Percentiles rank a stretch among this genome's conserved stretches.
phyloP scores from a whole-genome alignment of 2,888 invertebrate species.

The Temnothorax ravouxi region DNA sequence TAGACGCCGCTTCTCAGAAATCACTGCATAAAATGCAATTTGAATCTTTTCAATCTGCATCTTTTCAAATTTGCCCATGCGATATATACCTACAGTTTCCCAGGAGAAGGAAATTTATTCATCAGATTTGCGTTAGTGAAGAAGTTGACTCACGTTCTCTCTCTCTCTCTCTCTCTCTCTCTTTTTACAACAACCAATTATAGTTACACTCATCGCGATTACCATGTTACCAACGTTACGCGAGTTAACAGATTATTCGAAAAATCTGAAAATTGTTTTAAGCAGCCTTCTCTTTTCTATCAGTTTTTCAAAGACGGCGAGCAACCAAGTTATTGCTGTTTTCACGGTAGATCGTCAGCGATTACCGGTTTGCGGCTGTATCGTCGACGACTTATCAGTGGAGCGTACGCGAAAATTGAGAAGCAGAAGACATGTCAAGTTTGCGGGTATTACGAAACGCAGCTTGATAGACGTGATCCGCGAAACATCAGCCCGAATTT shows the following conservation, averaged over 20 bases:
- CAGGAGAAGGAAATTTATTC: conserved; percentile 23
- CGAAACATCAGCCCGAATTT: conserved; percentile 70
- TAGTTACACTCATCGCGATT: background rate
- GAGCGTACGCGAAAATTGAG: conserved; percentile 55
- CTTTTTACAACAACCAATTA: conserved; percentile 6
- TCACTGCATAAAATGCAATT: background rate
- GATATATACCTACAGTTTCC: background rate
- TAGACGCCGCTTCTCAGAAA: background rate
- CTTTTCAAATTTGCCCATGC: conserved; percentile 3
- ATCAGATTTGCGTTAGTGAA: background rate
- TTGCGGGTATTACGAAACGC: conserved; percentile 83
- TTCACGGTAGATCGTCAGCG: conserved; percentile 24
- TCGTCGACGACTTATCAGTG: conserved; percentile 57
- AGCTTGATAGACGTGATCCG: conserved; percentile 83
- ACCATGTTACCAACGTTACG: background rate
- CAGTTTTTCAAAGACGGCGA: conserved; percentile 6
- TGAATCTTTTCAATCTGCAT: background rate
- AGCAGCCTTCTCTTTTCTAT: background rate
- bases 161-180: no score
- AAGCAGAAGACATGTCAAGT: conserved; percentile 64
- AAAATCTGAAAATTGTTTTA: conserved; percentile 12
- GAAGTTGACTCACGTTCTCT: conserved; percentile 12
- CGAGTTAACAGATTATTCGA: conserved; percentile 7
- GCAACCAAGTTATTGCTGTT: conserved; percentile 15
- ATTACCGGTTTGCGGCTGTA: conserved; percentile 41